Conservation (phyloP, 2,113 vertebrate species). For the Thymallus thymallus region DNA sequence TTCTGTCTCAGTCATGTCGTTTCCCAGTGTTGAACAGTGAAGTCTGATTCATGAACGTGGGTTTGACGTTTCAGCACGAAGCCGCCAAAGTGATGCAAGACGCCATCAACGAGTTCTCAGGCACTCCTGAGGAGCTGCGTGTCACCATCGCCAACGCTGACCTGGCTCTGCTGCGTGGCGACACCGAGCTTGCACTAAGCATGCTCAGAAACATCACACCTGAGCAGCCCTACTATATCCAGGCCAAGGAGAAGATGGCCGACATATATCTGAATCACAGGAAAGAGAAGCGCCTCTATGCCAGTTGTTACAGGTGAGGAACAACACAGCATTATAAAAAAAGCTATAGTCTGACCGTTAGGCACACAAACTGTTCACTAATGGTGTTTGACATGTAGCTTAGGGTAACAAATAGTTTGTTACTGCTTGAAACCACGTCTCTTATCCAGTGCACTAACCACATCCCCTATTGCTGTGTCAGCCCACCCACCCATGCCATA, state of each 20-base stretch:
- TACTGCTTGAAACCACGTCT: too few relatives aligned
- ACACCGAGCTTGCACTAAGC: conserved; percentile 86
- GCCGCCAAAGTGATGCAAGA: conserved; percentile 95
- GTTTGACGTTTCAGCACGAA: conserved; percentile 80
- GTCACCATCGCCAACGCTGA: conserved; percentile 92
- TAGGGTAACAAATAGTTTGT: too few relatives aligned
- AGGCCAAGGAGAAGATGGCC: conserved; percentile 96
- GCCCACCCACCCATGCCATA: too few relatives aligned
- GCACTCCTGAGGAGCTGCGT: conserved; percentile 88
- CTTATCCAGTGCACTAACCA: too few relatives aligned
- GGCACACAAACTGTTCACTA: conserved; percentile 40
- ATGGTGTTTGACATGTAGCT: too few relatives aligned
- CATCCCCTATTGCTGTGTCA: too few relatives aligned
- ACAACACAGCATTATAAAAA: conserved; percentile 57
- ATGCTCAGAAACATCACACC: conserved; percentile 86
- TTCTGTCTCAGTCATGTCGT: neutral
- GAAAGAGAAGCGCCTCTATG: conserved; percentile 91
- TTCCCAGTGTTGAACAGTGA: neutral
- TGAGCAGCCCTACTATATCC: conserved; percentile 91
- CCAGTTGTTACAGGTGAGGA: conserved; percentile 88
- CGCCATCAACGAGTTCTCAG: conserved; percentile 93
- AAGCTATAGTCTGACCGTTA: conserved; percentile 72
- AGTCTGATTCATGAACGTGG: neutral
- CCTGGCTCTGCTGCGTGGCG: conserved; percentile 85
- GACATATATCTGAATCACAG: conserved; percentile 89